Conservation (phyloP, 64 coral and sea anemone species). For the Montipora efflorescens region DNA sequence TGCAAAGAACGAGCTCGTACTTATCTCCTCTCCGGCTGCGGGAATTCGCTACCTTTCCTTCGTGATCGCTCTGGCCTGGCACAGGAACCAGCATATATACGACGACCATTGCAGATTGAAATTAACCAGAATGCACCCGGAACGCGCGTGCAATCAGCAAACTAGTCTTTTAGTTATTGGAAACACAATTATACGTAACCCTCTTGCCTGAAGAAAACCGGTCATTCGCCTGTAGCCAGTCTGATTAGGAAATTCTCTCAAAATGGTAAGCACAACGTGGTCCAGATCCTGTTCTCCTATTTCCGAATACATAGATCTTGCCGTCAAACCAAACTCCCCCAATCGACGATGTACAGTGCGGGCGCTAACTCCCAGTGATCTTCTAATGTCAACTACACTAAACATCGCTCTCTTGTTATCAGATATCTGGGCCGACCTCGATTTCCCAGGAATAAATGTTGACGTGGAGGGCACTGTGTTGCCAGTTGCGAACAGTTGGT, state of each 20-base stretch:
- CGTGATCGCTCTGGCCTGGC: constrained; percentile 41
- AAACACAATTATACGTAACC: not conserved
- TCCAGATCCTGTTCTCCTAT: not conserved
- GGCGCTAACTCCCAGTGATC: not conserved
- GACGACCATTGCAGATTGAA: constrained; percentile 19
- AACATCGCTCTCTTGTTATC: constrained; percentile 3
- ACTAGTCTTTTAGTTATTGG: too few relatives aligned
- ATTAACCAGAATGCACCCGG: too few relatives aligned
- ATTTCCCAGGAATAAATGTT: not conserved
- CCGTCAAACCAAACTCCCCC: not conserved
- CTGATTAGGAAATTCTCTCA: not conserved
- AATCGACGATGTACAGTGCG: constrained; percentile 13
- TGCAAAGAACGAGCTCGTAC: not conserved
- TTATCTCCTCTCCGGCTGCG: not conserved
- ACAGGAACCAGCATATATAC: constrained; percentile 28
- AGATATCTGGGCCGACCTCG: not conserved
- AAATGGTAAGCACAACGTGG: not conserved
- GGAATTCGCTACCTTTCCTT: constrained; percentile 35
- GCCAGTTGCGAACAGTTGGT: not conserved
- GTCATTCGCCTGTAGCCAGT: not conserved
- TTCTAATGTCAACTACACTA: constrained; percentile 20
- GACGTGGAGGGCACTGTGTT: not conserved
- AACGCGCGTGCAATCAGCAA: too few relatives aligned
- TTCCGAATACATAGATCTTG: constrained; percentile 1
- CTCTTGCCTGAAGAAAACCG: not conserved